Conservation (phyloP, 2,797 vertebrate genomes). For the Sarcoramphus papa region DNA sequence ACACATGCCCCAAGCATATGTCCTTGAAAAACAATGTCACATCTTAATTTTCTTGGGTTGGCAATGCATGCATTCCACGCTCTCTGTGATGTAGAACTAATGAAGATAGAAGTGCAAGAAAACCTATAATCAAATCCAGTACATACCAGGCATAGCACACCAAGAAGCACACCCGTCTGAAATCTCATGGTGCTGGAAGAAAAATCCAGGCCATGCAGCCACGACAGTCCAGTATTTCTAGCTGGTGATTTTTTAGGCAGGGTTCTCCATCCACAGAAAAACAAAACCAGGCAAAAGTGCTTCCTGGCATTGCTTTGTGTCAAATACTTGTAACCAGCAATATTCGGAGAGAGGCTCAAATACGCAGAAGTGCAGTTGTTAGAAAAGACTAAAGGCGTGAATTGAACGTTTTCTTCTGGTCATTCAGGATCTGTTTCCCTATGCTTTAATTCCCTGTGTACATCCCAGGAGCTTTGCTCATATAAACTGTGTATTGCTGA, state of each 20-base stretch:
- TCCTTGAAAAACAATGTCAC: slow-evolving; percentile 55
- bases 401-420: slow-evolving; percentile 14
- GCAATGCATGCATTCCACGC: slow-evolving; percentile 39
- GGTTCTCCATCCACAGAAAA: neutral
- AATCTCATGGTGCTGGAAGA: neutral
- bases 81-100: slow-evolving; percentile 50
- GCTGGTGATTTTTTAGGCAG: slow-evolving; percentile 15
- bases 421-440: neutral
- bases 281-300: neutral
- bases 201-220: neutral
- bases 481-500: neutral
- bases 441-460: neutral
- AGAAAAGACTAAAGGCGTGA: neutral
- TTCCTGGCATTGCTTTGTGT: neutral
- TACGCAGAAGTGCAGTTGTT: neutral
- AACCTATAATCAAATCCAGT: slow-evolving; percentile 53
- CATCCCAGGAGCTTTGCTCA: neutral
- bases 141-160: neutral
- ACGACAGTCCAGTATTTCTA: neutral
- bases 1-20: neutral
- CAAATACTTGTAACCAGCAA: neutral
- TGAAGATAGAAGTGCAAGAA: slow-evolving; percentile 55
- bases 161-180: slow-evolving; percentile 14
- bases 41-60: slow-evolving; percentile 43
- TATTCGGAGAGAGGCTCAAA: neutral